phyloP scores from a whole-genome alignment of 2,797 vertebrate species.

The Acestrorhynchus altus region DNA sequence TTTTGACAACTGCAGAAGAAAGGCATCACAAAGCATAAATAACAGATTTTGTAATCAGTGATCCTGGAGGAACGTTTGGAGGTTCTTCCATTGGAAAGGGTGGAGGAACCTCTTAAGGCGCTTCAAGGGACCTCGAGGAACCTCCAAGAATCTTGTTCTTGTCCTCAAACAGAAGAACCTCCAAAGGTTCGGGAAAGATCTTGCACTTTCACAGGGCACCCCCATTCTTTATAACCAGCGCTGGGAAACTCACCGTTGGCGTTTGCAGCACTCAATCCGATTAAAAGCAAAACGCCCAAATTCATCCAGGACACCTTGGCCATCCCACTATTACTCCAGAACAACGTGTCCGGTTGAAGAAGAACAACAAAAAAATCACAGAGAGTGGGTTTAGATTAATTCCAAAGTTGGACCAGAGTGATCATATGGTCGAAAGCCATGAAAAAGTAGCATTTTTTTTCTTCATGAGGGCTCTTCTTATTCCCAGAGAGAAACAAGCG shows the following conservation, averaged over 20 bases:
- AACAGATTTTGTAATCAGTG: too few relatives aligned
- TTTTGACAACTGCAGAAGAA: too few relatives aligned
- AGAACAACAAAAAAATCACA: background rate
- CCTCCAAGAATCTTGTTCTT: too few relatives aligned
- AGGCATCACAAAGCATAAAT: too few relatives aligned
- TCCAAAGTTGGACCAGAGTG: constrained; percentile 20
- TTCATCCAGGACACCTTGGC: constrained; percentile 66
- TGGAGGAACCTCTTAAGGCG: too few relatives aligned
- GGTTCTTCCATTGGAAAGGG: too few relatives aligned
- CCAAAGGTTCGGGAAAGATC: too few relatives aligned
- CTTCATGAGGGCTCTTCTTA: constrained; percentile 2
- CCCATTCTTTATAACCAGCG: background rate
- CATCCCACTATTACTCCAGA: constrained; percentile 65
- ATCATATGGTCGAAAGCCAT: background rate
- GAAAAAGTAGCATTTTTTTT: constrained; percentile 6
- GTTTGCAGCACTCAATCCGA: constrained; percentile 68
- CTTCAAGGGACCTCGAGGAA: too few relatives aligned
- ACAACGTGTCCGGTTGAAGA: background rate
- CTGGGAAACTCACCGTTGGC: constrained; percentile 64
- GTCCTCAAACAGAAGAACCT: background rate
- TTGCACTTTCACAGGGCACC: background rate
- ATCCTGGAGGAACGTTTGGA: too few relatives aligned
- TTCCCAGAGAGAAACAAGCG: constrained; percentile 1
- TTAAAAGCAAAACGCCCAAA: constrained; percentile 73
- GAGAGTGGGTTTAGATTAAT: constrained; percentile 29